Percentiles rank a stretch among this genome's conserved stretches.
Conservation (phyloP, 2,888 invertebrate genomes). For the Microplitis manilae region DNA sequence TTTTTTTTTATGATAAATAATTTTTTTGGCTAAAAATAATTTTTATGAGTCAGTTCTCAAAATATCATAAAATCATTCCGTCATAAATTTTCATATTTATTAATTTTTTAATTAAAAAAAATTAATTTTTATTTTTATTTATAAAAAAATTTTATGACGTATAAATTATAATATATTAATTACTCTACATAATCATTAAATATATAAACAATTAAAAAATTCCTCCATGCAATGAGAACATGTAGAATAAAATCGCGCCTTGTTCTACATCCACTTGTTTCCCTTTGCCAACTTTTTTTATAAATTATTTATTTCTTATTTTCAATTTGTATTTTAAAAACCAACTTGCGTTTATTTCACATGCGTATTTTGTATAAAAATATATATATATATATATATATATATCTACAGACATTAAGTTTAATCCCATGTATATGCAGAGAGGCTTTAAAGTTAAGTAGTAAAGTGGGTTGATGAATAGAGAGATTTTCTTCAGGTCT, state of each 20-base stretch:
- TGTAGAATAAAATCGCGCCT: not conserved
- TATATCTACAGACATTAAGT: not conserved
- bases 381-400: no score
- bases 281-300: not conserved
- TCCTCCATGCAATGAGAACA: not conserved
- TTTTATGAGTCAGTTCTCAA: no score
- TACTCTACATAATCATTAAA: not conserved
- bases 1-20: no score
- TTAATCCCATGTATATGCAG: not conserved
- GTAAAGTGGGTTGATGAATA: conserved; percentile 32
- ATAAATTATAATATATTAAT: not conserved
- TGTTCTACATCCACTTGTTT: not conserved
- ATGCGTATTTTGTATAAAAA: not conserved
- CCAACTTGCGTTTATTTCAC: not conserved
- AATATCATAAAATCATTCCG: no score
- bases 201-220: not conserved
- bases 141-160: not conserved
- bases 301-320: not conserved
- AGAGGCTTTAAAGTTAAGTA: not conserved
- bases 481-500: not conserved
- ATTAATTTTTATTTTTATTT: no score
- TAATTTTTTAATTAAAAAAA: no score
- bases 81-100: no score
- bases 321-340: not conserved
- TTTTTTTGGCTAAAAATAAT: no score